phyloP scores from a whole-genome alignment of 2,113 vertebrate genomes.

The Hyla sarda region DNA sequence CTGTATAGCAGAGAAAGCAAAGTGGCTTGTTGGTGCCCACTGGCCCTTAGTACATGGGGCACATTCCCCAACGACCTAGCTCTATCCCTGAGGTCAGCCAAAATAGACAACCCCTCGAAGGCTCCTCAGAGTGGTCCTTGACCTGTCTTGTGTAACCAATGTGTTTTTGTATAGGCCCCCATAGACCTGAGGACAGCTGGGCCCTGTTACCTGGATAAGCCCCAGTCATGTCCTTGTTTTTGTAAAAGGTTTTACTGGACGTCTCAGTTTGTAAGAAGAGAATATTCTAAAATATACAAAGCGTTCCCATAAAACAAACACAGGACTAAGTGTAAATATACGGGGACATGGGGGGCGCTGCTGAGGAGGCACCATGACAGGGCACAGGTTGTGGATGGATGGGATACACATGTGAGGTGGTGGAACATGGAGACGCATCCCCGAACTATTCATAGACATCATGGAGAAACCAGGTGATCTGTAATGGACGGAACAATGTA shows the following conservation, averaged over 20 bases:
- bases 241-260: slow-evolving; percentile 17
- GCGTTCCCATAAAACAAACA: slow-evolving; percentile 34
- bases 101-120: background rate
- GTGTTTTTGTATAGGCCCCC: background rate
- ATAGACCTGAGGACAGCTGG: slow-evolving; percentile 19
- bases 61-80: too few relatives aligned
- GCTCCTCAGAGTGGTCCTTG: background rate
- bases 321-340: slow-evolving; percentile 32
- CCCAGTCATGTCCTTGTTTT: background rate
- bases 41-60: too few relatives aligned
- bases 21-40: too few relatives aligned
- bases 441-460: slow-evolving; percentile 60
- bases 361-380: background rate
- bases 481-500: background rate
- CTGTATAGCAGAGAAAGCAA: too few relatives aligned
- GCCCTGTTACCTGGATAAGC: slow-evolving; percentile 11
- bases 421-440: slow-evolving; percentile 20
- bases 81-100: too few relatives aligned
- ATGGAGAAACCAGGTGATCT: background rate
- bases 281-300: slow-evolving; percentile 42
- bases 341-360: background rate
- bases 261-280: slow-evolving; percentile 21
- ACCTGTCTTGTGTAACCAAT: background rate
- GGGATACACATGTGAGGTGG: slow-evolving; percentile 5
- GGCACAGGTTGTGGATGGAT: slow-evolving; percentile 31